Evolutionary conservation across 2,888 invertebrate species (phyloP).

Genomic region (Calameuta idolon): DNA sequence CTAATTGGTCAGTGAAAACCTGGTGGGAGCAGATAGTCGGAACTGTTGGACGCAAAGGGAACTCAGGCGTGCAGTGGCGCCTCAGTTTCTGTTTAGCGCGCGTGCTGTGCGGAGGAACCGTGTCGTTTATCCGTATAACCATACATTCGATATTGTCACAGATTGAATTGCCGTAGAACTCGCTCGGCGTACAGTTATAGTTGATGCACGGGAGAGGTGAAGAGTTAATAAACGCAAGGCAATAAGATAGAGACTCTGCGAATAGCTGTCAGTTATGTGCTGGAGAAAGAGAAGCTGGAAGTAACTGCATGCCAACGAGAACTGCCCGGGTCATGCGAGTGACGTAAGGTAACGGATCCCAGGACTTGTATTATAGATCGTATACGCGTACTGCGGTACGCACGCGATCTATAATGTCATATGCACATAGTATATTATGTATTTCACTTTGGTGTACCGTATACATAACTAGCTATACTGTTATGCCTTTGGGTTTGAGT

Average conservation of each 20-base stretch:
- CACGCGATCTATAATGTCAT: conserved; percentile 4
- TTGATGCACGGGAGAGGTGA: neutral
- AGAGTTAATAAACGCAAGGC: neutral
- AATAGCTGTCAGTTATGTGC: conserved; percentile 27
- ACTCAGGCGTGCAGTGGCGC: conserved; percentile 45
- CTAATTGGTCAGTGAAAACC: neutral
- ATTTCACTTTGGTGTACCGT: neutral
- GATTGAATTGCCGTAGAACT: neutral
- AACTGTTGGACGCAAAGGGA: neutral
- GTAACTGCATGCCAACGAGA: neutral
- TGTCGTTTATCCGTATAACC: neutral
- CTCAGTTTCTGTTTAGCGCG: conserved; percentile 61
- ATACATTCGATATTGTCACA: neutral
- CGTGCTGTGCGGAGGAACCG: conserved; percentile 34
- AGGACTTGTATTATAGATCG: conserved; percentile 1
- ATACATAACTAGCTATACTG: neutral
- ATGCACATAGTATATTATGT: neutral
- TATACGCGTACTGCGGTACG: neutral
- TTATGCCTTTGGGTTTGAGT: neutral
- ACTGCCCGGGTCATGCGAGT: conserved; percentile 43
- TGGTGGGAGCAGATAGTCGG: neutral
- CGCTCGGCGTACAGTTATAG: neutral
- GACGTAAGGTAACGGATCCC: conserved; percentile 56
- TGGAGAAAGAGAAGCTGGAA: conserved; percentile 1
- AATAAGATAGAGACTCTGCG: neutral